These are phyloP conservation scores for Tetraneura akinire DNA, from an alignment of 1,140 invertebrate species.

Conservation along the genomic window DNA sequence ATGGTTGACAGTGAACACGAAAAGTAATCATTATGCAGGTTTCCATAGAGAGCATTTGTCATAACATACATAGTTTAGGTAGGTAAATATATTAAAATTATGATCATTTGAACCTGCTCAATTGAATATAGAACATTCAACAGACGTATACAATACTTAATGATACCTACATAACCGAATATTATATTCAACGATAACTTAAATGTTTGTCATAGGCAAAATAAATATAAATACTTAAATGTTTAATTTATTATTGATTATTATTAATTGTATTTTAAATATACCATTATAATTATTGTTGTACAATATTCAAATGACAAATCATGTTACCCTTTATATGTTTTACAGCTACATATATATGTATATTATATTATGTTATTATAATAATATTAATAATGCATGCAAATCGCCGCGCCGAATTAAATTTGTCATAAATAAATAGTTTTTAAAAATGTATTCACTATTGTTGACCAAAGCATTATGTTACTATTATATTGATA, in stretches of 20 bases:
- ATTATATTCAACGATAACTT: too few relatives aligned
- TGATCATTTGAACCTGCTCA: neutral
- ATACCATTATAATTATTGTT: too few relatives aligned
- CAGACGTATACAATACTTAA: too few relatives aligned
- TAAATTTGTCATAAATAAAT: neutral
- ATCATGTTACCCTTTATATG: neutral
- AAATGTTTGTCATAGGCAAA: too few relatives aligned
- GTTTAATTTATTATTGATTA: too few relatives aligned
- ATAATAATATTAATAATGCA: too few relatives aligned
- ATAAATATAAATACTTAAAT: too few relatives aligned
- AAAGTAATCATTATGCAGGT: constrained; percentile 28
- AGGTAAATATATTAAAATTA: neutral
- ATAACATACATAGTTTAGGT: constrained; percentile 7
- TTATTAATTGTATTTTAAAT: too few relatives aligned
- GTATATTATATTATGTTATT: neutral
- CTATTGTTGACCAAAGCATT: neutral
- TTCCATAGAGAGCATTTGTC: constrained; percentile 22
- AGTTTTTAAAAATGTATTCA: neutral
- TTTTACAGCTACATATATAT: neutral
- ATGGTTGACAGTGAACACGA: neutral
- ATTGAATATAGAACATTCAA: too few relatives aligned
- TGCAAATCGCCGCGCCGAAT: neutral
- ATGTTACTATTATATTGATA: neutral
- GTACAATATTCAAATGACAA: neutral
- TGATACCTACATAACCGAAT: too few relatives aligned